These are phyloP conservation scores for Lichenostomus cassidix DNA, from an alignment of 2,113 vertebrate species.

Conservation along the genomic window DNA sequence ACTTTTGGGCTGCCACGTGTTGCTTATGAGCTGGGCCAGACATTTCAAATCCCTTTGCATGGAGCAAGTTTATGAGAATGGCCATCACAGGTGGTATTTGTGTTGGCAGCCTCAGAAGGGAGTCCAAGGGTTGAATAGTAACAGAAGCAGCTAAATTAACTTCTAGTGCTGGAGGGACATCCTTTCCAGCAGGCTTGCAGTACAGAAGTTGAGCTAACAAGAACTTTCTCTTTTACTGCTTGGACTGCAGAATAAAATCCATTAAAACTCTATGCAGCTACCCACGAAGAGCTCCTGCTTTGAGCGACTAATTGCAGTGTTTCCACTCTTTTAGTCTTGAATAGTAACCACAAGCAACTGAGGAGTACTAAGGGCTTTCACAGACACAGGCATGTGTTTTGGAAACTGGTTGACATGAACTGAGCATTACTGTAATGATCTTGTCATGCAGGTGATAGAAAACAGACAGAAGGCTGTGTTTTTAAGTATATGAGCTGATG, in stretches of 20 bases:
- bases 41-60: not conserved
- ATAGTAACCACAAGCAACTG: not conserved
- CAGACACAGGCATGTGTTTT: not conserved
- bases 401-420: not conserved
- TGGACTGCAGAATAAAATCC: not conserved
- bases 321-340: not conserved
- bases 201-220: not conserved
- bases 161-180: not conserved
- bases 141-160: conserved; percentile 29
- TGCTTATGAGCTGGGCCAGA: not conserved
- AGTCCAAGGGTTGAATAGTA: not conserved
- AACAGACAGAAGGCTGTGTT: not conserved
- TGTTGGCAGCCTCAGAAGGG: conserved; percentile 17
- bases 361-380: not conserved
- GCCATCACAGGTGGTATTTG: not conserved
- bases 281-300: not conserved
- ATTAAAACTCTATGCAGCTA: not conserved
- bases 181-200: not conserved
- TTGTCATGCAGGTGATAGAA: not conserved
- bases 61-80: not conserved
- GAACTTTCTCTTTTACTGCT: not conserved
- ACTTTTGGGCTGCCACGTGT: not conserved
- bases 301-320: not conserved
- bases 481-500: not conserved
- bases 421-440: not conserved